phyloP scores from a whole-genome alignment of 2,797 vertebrate genomes.

The Botia almorhae region DNA sequence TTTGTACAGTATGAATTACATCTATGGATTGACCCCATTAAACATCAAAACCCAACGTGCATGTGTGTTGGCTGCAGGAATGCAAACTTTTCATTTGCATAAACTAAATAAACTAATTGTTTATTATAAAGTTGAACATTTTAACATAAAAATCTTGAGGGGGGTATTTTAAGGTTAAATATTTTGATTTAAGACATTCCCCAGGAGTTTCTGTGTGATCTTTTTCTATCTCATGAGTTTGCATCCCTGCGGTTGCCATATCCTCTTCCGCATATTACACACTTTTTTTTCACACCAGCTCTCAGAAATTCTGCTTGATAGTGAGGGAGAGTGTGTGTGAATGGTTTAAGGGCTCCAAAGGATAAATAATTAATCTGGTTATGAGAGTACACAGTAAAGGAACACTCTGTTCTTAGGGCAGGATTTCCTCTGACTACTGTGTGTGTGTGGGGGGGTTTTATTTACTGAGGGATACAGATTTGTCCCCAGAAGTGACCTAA shows the following conservation, averaged over 20 bases:
- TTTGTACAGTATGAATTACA: no score
- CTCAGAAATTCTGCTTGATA: conserved; percentile 18
- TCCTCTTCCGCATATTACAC: not conserved
- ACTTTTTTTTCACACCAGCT: not conserved
- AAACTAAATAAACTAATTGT: no score
- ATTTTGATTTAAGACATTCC: no score
- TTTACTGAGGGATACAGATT: conserved; percentile 20
- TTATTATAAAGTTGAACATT: no score
- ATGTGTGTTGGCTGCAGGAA: no score
- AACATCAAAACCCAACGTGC: no score
- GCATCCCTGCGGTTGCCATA: not conserved
- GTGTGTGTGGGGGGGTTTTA: conserved; percentile 51
- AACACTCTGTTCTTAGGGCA: conserved; percentile 59
- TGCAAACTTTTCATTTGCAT: no score
- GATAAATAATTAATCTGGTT: conserved; percentile 59
- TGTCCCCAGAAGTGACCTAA: conserved; percentile 5
- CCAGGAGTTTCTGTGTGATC: no score
- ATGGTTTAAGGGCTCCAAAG: conserved; percentile 44
- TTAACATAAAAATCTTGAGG: no score
- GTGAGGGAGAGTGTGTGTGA: not conserved
- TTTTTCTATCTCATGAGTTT: no score
- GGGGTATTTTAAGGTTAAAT: no score
- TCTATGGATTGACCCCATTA: no score
- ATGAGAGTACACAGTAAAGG: conserved; percentile 31
- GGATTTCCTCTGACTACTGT: conserved; percentile 36